phyloP scores from a whole-genome alignment of 2,113 vertebrate species.

The Siniperca knerii region DNA sequence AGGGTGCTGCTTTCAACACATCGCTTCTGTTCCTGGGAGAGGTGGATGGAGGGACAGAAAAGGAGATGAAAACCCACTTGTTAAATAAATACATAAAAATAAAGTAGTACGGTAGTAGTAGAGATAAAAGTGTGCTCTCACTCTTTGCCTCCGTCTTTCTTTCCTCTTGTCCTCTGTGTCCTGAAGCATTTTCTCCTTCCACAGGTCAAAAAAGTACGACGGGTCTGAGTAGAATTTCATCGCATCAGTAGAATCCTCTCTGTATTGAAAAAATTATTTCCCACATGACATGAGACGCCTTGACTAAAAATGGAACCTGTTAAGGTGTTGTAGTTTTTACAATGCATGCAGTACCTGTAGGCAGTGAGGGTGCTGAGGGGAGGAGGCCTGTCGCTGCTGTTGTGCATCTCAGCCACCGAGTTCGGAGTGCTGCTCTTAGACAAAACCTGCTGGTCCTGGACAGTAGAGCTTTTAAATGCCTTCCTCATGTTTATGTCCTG shows the following conservation, averaged over 20 bases:
- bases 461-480: slow-evolving; percentile 91
- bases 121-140: slow-evolving; percentile 40
- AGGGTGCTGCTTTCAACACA: slow-evolving; percentile 90
- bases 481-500: slow-evolving; percentile 98
- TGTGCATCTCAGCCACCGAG: slow-evolving; percentile 91
- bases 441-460: slow-evolving; percentile 96
- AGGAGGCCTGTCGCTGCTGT: slow-evolving; percentile 90
- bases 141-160: slow-evolving; percentile 84
- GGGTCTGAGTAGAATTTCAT: slow-evolving; percentile 97
- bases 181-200: slow-evolving; percentile 99
- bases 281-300: not conserved
- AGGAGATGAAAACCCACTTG: not conserved
- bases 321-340: not conserved
- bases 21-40: slow-evolving; percentile 92
- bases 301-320: not conserved
- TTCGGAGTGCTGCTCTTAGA: slow-evolving; percentile 90
- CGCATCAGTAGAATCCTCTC: slow-evolving; percentile 94
- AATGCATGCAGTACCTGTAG: slow-evolving; percentile 86
- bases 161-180: slow-evolving; percentile 97
- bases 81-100: not conserved
- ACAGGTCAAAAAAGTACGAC: slow-evolving; percentile 97
- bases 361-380: slow-evolving; percentile 90
- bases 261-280: slow-evolving; percentile 66
- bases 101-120: not conserved
- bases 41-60: not conserved